Evolutionary conservation across 2,888 invertebrate genomes (phyloP).

Genomic region (Prenolepis imparis): DNA sequence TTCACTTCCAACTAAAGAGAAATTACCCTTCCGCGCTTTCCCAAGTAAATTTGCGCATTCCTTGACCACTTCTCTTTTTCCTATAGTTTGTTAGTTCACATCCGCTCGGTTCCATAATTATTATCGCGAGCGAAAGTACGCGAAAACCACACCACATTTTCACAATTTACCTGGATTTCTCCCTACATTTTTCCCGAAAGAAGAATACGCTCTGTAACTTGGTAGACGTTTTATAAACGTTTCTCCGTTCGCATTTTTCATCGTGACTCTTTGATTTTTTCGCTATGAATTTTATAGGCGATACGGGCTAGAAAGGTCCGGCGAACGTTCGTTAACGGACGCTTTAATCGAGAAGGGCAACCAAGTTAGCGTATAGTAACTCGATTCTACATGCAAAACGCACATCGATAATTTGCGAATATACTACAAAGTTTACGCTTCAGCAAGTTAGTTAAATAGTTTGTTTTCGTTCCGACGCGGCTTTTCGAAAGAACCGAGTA

Average conservation of each 20-base stretch:
- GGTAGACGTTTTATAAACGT: neutral
- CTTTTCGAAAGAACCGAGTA: conserved; percentile 5
- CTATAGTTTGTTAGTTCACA: conserved; percentile 17
- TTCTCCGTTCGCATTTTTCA: neutral
- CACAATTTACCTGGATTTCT: conserved; percentile 64
- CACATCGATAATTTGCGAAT: conserved; percentile 44
- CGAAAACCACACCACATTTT: conserved; percentile 60
- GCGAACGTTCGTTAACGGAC: conserved; percentile 26
- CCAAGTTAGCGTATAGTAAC: conserved; percentile 33
- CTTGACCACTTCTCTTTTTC: neutral
- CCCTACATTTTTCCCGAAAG: conserved; percentile 8
- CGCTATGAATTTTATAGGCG: conserved; percentile 19
- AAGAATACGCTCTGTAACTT: conserved; percentile 41
- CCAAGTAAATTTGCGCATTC: conserved; percentile 76
- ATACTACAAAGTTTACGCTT: conserved; percentile 36
- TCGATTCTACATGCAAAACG: conserved; percentile 46
- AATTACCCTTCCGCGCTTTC: conserved; percentile 79
- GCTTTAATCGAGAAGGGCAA: conserved; percentile 37
- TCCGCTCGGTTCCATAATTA: conserved; percentile 62
- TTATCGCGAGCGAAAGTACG: conserved; percentile 64
- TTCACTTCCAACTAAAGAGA: conserved; percentile 79
- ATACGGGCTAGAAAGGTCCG: neutral
- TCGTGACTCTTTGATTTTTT: conserved; percentile 27
- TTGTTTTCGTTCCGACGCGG: conserved; percentile 29
- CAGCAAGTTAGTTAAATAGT: conserved; percentile 42